Percentiles rank a stretch among this genome's conserved stretches.
Conservation (phyloP, 2,888 invertebrate genomes). For the Cantharis flavilabris region DNA sequence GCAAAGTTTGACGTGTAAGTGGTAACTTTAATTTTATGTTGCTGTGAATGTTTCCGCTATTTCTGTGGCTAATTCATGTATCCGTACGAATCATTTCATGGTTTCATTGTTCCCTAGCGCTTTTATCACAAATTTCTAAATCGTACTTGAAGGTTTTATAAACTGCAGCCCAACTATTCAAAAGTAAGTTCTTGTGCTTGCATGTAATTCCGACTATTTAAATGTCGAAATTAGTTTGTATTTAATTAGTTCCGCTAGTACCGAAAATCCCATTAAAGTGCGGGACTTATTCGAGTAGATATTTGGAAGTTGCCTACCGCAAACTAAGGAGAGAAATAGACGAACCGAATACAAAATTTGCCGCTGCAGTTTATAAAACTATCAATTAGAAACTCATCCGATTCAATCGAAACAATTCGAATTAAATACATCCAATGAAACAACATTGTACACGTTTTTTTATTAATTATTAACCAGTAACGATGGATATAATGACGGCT, state of each 20-base stretch:
- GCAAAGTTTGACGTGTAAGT: slow-evolving; percentile 57
- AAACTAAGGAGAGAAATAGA: slow-evolving; percentile 1
- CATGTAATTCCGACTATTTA: slow-evolving; percentile 15
- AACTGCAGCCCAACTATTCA: slow-evolving; percentile 27
- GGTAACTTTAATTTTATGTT: slow-evolving; percentile 60
- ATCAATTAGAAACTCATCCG: slow-evolving; percentile 23
- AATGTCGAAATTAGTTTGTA: slow-evolving; percentile 27
- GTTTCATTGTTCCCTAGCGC: slow-evolving; percentile 34
- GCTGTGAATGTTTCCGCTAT: slow-evolving; percentile 52
- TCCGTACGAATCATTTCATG: slow-evolving; percentile 38
- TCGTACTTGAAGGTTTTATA: slow-evolving; percentile 33
- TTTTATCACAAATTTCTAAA: slow-evolving; percentile 30
- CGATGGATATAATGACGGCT: slow-evolving; percentile 53
- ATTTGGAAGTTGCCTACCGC: slow-evolving; percentile 15
- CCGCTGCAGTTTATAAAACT: slow-evolving; percentile 27
- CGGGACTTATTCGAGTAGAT: slow-evolving; percentile 16
- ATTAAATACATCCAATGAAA: slow-evolving; percentile 39
- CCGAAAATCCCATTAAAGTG: slow-evolving; percentile 17
- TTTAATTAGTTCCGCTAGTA: slow-evolving; percentile 28
- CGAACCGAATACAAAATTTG: slow-evolving; percentile 4
- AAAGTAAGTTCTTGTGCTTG: slow-evolving; percentile 13
- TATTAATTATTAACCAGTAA: slow-evolving; percentile 27
- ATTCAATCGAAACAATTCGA: slow-evolving; percentile 24
- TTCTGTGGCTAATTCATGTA: slow-evolving; percentile 48
- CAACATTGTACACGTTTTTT: slow-evolving; percentile 48